A percentile compares a stretch with the other conserved stretches of the same genome.
Conservation (phyloP, 2,797 vertebrate genomes). For the Podargus strigoides region DNA sequence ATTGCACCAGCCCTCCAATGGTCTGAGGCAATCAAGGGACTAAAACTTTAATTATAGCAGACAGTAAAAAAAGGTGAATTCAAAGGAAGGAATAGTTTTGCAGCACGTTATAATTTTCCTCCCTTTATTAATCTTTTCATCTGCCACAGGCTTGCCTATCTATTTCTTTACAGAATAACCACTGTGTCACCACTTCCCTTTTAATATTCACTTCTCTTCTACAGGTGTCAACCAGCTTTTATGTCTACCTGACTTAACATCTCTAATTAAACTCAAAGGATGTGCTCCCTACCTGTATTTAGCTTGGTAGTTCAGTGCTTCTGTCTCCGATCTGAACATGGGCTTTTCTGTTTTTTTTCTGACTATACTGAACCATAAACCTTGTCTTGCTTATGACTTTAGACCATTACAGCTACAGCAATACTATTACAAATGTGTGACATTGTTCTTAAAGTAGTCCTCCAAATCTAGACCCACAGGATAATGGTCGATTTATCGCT, state of each 20-base stretch:
- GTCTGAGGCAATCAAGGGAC: neutral
- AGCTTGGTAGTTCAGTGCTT: neutral
- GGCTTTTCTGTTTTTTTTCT: neutral
- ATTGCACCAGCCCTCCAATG: neutral
- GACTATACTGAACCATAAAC: neutral
- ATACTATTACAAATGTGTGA: neutral
- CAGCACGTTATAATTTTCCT: neutral
- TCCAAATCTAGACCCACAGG: neutral
- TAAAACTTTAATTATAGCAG: slow-evolving; percentile 9
- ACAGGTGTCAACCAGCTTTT: neutral
- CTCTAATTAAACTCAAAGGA: neutral
- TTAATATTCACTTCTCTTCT: neutral
- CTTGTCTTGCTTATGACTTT: neutral
- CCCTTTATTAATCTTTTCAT: slow-evolving; percentile 1
- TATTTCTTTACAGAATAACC: neutral
- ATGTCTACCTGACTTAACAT: neutral
- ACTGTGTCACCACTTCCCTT: neutral
- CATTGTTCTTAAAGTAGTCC: neutral
- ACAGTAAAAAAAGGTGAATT: neutral
- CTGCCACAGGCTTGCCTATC: neutral
- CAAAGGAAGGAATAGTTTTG: neutral
- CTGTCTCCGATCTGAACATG: neutral
- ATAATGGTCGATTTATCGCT: neutral
- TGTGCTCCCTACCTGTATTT: neutral
- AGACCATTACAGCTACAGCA: neutral